Evolutionary conservation across 92 coral and sea anemone genomes (phyloP), one percentile per base, ranked within the genome.

Genomic region (Parazoanthus atlanticus): DNA sequence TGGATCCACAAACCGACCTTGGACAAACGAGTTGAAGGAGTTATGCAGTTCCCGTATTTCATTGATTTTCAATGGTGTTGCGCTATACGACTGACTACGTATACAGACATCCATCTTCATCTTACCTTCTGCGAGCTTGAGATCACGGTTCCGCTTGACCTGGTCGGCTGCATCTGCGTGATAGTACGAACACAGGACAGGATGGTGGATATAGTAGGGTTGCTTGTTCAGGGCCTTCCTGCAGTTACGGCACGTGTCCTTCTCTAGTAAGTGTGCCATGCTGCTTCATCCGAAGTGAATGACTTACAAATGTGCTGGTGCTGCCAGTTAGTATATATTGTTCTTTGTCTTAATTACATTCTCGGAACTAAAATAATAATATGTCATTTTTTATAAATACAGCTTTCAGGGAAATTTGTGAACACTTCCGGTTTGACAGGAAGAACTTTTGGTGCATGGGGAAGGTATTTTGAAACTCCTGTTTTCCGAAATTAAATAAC

Each of bases 151-250:
- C 33, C 66, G 86, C 31, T 82, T 82, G 75, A 69, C 77, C 26
- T 67, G 86, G 19, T 67, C 73, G n/a, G 86, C 86, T 4, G 78
- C 86, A 41, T 83, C 86, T 41, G 86, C 56, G 34, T 83, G 86
- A 41, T 83, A 83, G n/a, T 40, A 67, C n/a, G 78, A 69, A 17
- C 86, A 83, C 17, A 83, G 86, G 40, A 5, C 3, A 1, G 86
- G 86, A 30, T 83, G 86, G 32, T 83, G 86, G 25, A 83, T 83
- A 40, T 67, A 83, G 40, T 69, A n/a, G 3, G 47, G 73, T 1
- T 16, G 8, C 31, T 69, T 28, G 54, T 31, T 30, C 36, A 26
- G 77, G 0, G 8, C n/a, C 19, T 67, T 69, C 16, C n/a, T 67
- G 86, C 86, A 83, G 38, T 83, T 83, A 43, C 78, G 40, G 49